Percentiles rank a stretch among this genome's conserved stretches.
Evolutionary conservation across 2,797 vertebrate genomes (phyloP).

Genomic region (Myotis planiceps): DNA sequence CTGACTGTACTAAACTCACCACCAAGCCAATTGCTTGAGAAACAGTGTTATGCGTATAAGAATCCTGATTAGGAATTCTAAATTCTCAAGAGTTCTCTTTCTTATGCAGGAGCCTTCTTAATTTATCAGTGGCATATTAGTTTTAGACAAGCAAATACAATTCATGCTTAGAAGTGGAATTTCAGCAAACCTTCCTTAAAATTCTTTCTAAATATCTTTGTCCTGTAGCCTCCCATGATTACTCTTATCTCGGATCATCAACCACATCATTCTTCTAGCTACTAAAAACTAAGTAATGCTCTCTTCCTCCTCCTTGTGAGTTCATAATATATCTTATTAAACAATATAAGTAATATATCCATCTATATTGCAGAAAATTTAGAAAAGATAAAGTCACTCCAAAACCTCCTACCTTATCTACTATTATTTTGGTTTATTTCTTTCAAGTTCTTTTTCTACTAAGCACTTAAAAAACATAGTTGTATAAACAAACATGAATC

Average conservation of each 20-base stretch:
- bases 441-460: constrained; percentile 42
- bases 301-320: neutral
- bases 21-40: neutral
- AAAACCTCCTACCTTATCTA: neutral
- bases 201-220: neutral
- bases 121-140: neutral
- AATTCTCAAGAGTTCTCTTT: neutral
- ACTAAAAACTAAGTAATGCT: neutral
- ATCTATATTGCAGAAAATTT: neutral
- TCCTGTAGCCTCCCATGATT: neutral
- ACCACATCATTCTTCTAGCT: neutral
- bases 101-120: neutral
- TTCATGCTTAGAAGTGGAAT: constrained; percentile 19
- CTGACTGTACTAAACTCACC: neutral
- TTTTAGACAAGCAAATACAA: constrained; percentile 23
- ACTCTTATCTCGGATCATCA: neutral
- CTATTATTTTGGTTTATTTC: constrained; percentile 28
- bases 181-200: constrained; percentile 5
- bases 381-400: neutral
- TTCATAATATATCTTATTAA: neutral
- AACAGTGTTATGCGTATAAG: neutral
- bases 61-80: neutral
- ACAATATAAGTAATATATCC: neutral
- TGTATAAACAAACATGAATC: neutral
- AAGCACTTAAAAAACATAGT: neutral